Evolutionary conservation across 2,888 invertebrate species (phyloP).

Genomic region (Pinctada fucata): DNA sequence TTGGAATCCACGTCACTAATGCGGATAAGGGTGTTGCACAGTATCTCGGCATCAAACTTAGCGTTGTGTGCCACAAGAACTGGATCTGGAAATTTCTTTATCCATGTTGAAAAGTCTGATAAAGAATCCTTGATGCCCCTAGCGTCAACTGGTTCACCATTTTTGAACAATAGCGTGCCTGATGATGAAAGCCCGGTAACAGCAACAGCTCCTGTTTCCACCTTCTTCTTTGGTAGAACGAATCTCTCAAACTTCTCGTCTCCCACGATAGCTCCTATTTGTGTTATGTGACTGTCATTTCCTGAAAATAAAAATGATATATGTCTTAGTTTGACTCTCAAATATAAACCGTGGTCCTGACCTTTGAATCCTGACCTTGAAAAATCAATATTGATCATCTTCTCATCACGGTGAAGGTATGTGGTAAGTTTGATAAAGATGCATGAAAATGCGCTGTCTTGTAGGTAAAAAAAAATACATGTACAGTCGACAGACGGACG

Average conservation of each 20-base stretch:
- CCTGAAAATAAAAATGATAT: not conserved
- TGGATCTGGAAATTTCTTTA: not conserved
- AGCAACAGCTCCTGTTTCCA: not conserved
- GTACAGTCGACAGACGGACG: too few relatives aligned
- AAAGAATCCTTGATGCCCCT: not conserved
- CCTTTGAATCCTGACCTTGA: too few relatives aligned
- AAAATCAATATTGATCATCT: too few relatives aligned
- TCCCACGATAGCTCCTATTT: not conserved
- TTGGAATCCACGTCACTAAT: not conserved
- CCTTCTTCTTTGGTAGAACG: not conserved
- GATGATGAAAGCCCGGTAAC: not conserved
- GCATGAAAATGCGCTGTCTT: too few relatives aligned
- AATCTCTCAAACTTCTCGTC: not conserved
- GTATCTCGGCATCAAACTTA: not conserved
- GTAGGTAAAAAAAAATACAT: too few relatives aligned
- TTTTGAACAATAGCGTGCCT: constrained; percentile 2
- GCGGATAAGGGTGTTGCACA: not conserved
- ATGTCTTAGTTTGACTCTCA: too few relatives aligned
- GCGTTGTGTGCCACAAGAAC: constrained; percentile 15
- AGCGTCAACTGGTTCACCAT: not conserved
- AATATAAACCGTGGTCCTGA: too few relatives aligned
- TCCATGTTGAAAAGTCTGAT: constrained; percentile 8
- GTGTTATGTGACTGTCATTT: not conserved
- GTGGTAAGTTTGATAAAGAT: too few relatives aligned
- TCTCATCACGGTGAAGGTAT: too few relatives aligned